These are phyloP conservation scores for Pseudanteris insignis DNA, from an alignment of 2,888 invertebrate genomes.

Conservation along the genomic window DNA sequence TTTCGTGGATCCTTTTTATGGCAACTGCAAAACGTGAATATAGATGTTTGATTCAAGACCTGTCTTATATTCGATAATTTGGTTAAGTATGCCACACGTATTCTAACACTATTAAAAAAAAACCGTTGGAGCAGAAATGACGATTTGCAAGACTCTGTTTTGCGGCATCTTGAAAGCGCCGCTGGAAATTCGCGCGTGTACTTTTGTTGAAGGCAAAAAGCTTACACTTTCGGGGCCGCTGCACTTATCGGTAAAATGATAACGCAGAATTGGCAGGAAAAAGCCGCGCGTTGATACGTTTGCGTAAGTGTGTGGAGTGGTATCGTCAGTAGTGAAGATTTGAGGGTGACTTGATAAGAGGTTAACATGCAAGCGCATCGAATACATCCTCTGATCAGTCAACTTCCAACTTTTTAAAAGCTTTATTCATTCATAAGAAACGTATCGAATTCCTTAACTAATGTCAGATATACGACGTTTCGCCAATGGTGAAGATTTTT, in stretches of 20 bases:
- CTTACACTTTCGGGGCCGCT: conserved; percentile 16
- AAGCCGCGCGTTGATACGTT: conserved; percentile 39
- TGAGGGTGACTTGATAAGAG: conserved; percentile 43
- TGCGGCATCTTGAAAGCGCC: too few species aligned
- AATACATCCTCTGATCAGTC: conserved; percentile 15
- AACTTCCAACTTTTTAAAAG: conserved; percentile 37
- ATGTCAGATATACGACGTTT: too few species aligned
- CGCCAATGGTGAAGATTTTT: too few species aligned
- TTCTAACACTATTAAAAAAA: too few species aligned
- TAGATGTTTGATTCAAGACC: too few species aligned
- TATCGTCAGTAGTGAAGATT: conserved; percentile 44
- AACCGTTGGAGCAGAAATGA: too few species aligned
- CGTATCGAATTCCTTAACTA: conserved; percentile 23
- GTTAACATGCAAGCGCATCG: conserved; percentile 41
- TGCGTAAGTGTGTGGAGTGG: conserved; percentile 42
- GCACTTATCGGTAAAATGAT: conserved; percentile 40
- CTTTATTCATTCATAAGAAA: conserved; percentile 39
- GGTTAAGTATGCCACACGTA: too few species aligned
- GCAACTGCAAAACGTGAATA: too few species aligned
- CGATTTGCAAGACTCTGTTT: too few species aligned
- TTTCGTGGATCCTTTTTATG: too few species aligned
- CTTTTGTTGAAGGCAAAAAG: conserved; percentile 14
- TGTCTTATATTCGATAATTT: too few species aligned
- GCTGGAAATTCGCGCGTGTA: too few species aligned
- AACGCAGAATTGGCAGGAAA: conserved; percentile 39